Base-by-base conservation (phyloP, 1,140 invertebrate species). In the Forficula auricularia region DNA sequence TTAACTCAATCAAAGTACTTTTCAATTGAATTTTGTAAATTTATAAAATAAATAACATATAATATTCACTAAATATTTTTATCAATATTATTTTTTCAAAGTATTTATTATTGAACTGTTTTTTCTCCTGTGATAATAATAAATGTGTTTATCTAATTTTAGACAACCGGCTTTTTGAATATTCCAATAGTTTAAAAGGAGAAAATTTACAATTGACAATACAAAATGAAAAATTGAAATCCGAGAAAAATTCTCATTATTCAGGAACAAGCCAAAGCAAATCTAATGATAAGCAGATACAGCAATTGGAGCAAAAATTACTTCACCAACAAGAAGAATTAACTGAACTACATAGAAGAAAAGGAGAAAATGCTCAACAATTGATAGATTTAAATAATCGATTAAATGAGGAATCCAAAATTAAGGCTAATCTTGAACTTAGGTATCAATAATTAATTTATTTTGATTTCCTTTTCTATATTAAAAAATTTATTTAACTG, bases 331-430 rank as follows among this genome's bases (percentile, higher is more conserved):
- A 92, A 58, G 90, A 95, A 66, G 90, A 96, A 60, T 61, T 95
- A 3, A 90, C 88, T 7, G 85, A 84, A 41, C 58, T 95, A 19
- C 88, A 92, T 57, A 74, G 81, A 53, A 71, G 81, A 42, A 76
- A 85, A 62, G 84, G 89, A 39, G 89, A 95, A 64, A 86, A 92
- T 68, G 73, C 86, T 0, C 89, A 94, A 57, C 79, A 89, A 64
- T 84, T 96, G 44, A 82, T 95, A 36, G 86, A 87, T 60, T 65
- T 96, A 2, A 90, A 87, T 66, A 70, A 77, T 46, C 76, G 75
- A 61, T 61, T 94, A 14, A 82, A 89, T 62, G 84, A 90, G 50
- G 78, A 83, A 54, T 83, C 87, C 50, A 84, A 85, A 57, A 66
- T 76, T 46, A 52, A 89, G 36, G 65, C 70, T 19, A 53, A 62